phyloP scores from a whole-genome alignment of 2,113 vertebrate species.

The Sinocyclocheilus anshuiensis region DNA sequence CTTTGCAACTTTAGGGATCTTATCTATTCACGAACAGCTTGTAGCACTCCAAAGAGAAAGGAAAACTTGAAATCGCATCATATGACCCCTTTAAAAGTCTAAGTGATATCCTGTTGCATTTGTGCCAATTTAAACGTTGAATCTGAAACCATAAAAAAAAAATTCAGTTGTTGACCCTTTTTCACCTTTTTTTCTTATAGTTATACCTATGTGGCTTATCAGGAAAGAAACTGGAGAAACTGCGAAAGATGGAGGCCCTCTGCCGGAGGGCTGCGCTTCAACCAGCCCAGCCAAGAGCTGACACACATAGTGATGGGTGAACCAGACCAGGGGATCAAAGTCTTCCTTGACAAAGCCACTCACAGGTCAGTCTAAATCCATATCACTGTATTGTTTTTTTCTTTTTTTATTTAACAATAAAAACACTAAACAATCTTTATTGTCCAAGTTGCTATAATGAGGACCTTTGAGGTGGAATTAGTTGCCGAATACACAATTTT shows the following conservation, averaged over 20 bases:
- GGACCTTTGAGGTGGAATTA: too few relatives aligned
- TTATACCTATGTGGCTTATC: slow-evolving; percentile 90
- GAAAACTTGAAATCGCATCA: too few relatives aligned
- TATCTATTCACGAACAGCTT: too few relatives aligned
- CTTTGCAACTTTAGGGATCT: too few relatives aligned
- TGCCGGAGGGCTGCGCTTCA: slow-evolving; percentile 91
- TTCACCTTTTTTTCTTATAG: slow-evolving; percentile 65
- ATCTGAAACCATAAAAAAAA: neutral
- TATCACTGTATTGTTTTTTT: too few relatives aligned
- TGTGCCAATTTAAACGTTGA: neutral
- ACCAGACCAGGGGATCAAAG: slow-evolving; percentile 81
- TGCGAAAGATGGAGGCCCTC: slow-evolving; percentile 83
- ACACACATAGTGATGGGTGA: slow-evolving; percentile 93
- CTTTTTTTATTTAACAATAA: too few relatives aligned
- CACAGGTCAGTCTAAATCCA: slow-evolving; percentile 79
- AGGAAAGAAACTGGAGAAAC: slow-evolving; percentile 88
- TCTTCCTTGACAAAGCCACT: slow-evolving; percentile 81
- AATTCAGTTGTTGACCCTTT: neutral
- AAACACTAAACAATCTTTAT: too few relatives aligned
- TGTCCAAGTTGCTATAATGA: too few relatives aligned
- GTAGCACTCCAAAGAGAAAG: too few relatives aligned
- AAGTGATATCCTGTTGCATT: neutral
- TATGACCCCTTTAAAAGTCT: too few relatives aligned
- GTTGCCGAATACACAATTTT: too few relatives aligned
- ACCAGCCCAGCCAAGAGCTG: slow-evolving; percentile 91